phyloP scores from a whole-genome alignment of 2,797 vertebrate genomes.

The Hemibagrus guttatus region DNA sequence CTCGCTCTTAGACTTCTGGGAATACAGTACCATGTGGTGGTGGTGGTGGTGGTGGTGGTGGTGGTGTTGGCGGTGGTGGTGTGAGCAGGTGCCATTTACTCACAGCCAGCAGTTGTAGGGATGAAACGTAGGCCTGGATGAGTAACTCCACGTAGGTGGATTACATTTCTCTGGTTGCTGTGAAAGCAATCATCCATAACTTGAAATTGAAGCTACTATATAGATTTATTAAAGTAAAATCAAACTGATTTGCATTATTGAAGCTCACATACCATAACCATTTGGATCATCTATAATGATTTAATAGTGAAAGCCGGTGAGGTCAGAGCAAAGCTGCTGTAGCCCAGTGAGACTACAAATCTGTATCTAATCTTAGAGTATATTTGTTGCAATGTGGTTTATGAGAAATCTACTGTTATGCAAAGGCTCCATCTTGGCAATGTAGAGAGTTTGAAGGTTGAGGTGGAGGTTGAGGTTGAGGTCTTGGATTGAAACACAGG shows the following conservation, averaged over 20 bases:
- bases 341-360: neutral
- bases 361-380: neutral
- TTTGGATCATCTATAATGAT: neutral
- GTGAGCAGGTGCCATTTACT: neutral
- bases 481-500: neutral
- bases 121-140: slow-evolving; percentile 5
- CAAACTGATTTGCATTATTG: neutral
- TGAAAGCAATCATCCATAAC: neutral
- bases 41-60: neutral
- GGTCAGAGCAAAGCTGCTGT: no score
- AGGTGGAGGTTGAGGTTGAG: neutral
- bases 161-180: neutral
- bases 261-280: neutral
- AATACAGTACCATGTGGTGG: neutral
- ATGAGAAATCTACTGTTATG: neutral
- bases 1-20: neutral
- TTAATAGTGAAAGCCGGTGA: neutral
- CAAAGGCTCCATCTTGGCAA: neutral
- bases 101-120: neutral
- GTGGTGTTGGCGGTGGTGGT: neutral
- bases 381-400: neutral
- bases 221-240: neutral
- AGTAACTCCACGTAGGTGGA: slow-evolving; percentile 24
- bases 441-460: neutral
- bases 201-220: neutral